A percentile compares a stretch with the other conserved stretches of the same genome.
phyloP scores from a whole-genome alignment of 2,113 vertebrate genomes.

The Blennius ocellaris region DNA sequence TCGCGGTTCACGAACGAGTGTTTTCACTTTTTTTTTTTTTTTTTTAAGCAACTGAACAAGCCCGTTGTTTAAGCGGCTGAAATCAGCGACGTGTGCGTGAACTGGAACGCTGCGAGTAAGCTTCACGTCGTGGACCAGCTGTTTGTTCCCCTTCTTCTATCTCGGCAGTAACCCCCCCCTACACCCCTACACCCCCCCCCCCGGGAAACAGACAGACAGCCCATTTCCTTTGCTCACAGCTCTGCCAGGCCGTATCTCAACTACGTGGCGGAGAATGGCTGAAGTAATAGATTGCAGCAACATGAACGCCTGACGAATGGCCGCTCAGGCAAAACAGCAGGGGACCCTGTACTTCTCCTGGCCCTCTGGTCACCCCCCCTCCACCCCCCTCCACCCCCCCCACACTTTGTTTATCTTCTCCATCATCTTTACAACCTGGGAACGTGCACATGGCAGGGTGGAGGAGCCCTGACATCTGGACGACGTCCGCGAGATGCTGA shows the following conservation, averaged over 20 bases:
- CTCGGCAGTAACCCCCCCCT: no score
- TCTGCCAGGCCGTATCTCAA: conserved; percentile 41
- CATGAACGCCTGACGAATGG: conserved; percentile 61
- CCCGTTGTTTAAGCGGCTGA: no score
- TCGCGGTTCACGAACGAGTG: not conserved
- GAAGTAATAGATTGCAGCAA: conserved; percentile 44
- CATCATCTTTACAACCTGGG: conserved; percentile 68
- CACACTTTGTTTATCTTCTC: conserved; percentile 63
- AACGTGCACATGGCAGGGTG: conserved; percentile 35
- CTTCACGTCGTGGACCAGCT: not conserved
- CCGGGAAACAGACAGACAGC: conserved; percentile 20
- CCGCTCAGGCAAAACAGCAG: conserved; percentile 53
- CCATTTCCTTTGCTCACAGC: conserved; percentile 51
- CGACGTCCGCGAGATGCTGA: conserved; percentile 40
- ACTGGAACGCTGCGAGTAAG: no score
- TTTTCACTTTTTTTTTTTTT: no score
- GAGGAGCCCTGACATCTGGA: conserved; percentile 59
- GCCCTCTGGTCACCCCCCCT: no score
- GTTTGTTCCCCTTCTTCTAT: not conserved
- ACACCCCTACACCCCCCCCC: no score
- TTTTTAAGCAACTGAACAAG: not conserved
- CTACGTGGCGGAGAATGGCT: conserved; percentile 30
- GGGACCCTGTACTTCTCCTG: conserved; percentile 1
- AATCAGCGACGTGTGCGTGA: no score
- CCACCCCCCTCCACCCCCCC: not conserved